phyloP scores from a whole-genome alignment of 1,140 invertebrate genomes.

The Drosophila aff. region DNA sequence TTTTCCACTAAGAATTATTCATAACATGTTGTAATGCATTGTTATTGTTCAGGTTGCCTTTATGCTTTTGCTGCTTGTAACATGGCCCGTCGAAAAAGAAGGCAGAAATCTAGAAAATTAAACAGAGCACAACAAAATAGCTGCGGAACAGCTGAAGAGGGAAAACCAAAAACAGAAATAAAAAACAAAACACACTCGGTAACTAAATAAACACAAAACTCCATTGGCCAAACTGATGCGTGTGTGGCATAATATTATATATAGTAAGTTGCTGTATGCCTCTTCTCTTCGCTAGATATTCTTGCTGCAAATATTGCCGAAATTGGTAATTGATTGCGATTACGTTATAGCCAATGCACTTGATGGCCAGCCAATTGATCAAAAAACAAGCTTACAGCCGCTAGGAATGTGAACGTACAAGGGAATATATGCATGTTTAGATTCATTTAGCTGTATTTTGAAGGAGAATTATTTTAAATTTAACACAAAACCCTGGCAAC shows the following conservation, averaged over 20 bases:
- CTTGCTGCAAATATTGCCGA: conserved; percentile 17
- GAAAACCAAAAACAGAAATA: conserved; percentile 12
- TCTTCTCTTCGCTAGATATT: conserved; percentile 6
- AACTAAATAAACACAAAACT: conserved; percentile 27
- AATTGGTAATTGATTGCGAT: conserved; percentile 36
- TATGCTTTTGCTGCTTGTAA: conserved; percentile 37
- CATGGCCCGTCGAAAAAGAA: conserved; percentile 33
- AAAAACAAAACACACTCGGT: not conserved
- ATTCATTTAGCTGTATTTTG: not conserved
- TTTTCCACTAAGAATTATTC: conserved; percentile 80
- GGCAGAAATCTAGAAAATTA: conserved; percentile 71
- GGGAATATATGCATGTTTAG: not conserved
- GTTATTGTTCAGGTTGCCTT: conserved; percentile 40
- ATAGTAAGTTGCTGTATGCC: conserved; percentile 6
- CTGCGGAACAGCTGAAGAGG: conserved; percentile 40
- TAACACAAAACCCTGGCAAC: not conserved
- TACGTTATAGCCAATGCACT: conserved; percentile 44
- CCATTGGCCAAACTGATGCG: conserved; percentile 22
- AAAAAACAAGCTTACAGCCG: not conserved
- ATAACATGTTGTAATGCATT: conserved; percentile 75
- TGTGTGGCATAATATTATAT: conserved; percentile 40
- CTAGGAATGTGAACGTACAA: conserved; percentile 23
- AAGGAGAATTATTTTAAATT: not conserved
- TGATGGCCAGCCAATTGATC: conserved; percentile 39
- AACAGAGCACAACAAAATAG: conserved; percentile 81